Percentiles rank a stretch among this genome's conserved stretches.
phyloP scores from a whole-genome alignment of 2,797 vertebrate genomes.

The Molossus molossus region DNA sequence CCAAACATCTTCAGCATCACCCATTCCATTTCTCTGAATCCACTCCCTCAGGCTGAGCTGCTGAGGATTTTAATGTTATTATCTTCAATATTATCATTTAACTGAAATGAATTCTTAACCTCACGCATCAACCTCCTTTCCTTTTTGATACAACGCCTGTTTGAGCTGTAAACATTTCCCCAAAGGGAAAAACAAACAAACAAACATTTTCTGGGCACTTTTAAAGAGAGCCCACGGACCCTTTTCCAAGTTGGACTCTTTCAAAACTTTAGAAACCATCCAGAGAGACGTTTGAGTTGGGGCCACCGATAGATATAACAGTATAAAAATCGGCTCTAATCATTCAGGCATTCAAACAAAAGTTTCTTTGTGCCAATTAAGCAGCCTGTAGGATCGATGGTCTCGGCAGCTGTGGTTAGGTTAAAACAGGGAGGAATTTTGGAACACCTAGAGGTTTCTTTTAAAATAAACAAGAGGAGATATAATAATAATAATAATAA shows the following conservation, averaged over 20 bases:
- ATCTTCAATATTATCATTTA: slow-evolving; percentile 40
- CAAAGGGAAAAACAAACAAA: neutral
- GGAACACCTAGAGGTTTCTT: neutral
- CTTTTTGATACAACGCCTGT: neutral
- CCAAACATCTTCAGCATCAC: slow-evolving; percentile 56
- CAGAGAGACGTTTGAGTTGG: neutral
- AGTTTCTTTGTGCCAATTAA: slow-evolving; percentile 66
- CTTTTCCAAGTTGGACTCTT: neutral
- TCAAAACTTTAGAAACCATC: slow-evolving; percentile 30
- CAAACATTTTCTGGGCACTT: neutral
- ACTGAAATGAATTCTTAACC: slow-evolving; percentile 1
- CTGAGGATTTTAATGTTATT: slow-evolving; percentile 54
- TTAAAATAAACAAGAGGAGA: slow-evolving; percentile 64
- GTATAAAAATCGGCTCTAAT: slow-evolving; percentile 2
- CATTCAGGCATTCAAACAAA: slow-evolving; percentile 15
- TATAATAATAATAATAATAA: neutral
- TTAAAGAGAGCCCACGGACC: neutral
- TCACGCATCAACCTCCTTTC: neutral
- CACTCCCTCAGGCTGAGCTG: neutral
- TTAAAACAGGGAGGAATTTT: slow-evolving; percentile 21
- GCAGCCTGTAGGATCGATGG: slow-evolving; percentile 40
- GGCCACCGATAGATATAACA: neutral
- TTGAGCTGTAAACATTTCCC: neutral
- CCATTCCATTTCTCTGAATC: slow-evolving; percentile 54
- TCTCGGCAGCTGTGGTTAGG: neutral